Conservation (phyloP, 2,797 vertebrate genomes). For the Schizothorax lantsangensis region DNA sequence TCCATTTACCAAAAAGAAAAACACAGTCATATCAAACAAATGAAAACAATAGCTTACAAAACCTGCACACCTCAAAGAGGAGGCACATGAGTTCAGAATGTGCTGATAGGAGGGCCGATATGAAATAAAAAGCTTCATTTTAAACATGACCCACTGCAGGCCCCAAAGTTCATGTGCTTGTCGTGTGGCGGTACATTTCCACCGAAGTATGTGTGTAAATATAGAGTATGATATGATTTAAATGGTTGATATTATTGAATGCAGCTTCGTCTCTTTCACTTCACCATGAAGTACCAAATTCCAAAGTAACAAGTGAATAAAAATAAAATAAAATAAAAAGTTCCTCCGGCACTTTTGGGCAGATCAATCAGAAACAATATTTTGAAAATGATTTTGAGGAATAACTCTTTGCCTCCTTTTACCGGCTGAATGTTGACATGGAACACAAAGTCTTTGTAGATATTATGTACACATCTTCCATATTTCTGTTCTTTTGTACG, state of each 20-base stretch:
- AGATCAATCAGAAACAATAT: neutral
- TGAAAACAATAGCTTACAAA: conserved; percentile 62
- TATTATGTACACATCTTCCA: conserved; percentile 37
- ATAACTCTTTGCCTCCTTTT: conserved; percentile 2
- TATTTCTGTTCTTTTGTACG: conserved; percentile 34
- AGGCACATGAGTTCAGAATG: conserved; percentile 39
- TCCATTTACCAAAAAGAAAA: conserved; percentile 68
- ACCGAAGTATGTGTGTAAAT: conserved; percentile 13
- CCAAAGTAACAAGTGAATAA: neutral
- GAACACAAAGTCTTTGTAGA: conserved; percentile 44
- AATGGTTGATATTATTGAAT: neutral
- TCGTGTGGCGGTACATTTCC: conserved; percentile 15
- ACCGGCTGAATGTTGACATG: conserved; percentile 34
- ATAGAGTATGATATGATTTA: conserved; percentile 15
- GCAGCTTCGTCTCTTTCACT: neutral
- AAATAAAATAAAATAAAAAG: neutral
- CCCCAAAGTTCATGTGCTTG: conserved; percentile 18
- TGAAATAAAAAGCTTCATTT: conserved; percentile 48
- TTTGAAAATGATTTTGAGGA: conserved; percentile 7
- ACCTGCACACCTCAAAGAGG: conserved; percentile 59
- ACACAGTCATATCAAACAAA: conserved; percentile 60
- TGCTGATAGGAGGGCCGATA: conserved; percentile 46
- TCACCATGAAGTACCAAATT: conserved; percentile 13
- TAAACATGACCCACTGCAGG: conserved; percentile 45
- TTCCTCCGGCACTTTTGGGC: conserved; percentile 23